Evolutionary conservation across 2,888 invertebrate species (phyloP).

Genomic region (Falcaria lacertinaria): DNA sequence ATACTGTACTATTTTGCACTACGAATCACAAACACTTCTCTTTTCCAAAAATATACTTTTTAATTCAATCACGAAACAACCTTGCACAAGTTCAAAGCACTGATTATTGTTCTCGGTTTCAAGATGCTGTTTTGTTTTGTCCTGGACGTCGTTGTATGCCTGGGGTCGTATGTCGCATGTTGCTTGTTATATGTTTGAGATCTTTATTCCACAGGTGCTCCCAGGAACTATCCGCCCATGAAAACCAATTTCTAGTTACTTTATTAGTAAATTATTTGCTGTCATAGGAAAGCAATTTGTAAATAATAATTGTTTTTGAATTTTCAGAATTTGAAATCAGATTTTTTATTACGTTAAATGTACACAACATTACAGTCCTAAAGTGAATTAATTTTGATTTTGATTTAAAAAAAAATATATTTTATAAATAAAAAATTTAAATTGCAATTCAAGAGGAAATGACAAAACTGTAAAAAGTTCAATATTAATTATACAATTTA

Average conservation of each 20-base stretch:
- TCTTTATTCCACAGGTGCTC: constrained; percentile 18
- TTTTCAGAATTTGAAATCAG: too few species aligned
- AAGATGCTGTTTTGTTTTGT: background rate
- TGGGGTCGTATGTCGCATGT: constrained; percentile 50
- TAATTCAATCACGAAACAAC: constrained; percentile 4
- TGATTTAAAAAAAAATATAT: too few species aligned
- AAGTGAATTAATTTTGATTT: too few species aligned
- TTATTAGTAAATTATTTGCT: background rate
- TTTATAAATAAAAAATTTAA: too few species aligned
- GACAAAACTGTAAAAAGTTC: too few species aligned
- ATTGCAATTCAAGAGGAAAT: too few species aligned
- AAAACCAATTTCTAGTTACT: too few species aligned
- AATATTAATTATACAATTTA: background rate
- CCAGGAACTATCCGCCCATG: too few species aligned
- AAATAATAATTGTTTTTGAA: too few species aligned
- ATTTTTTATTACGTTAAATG: too few species aligned
- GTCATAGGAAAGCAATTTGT: too few species aligned
- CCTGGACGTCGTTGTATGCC: constrained; percentile 25
- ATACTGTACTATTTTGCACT: constrained; percentile 20
- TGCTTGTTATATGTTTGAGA: constrained; percentile 39
- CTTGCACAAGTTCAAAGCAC: constrained; percentile 27
- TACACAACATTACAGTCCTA: too few species aligned
- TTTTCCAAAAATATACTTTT: background rate
- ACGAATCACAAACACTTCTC: constrained; percentile 9
- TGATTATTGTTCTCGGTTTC: constrained; percentile 10